Evolutionary conservation across 2,113 vertebrate species (phyloP), one percentile per base, ranked within the genome.

Genomic region (Camelus dromedarius): DNA sequence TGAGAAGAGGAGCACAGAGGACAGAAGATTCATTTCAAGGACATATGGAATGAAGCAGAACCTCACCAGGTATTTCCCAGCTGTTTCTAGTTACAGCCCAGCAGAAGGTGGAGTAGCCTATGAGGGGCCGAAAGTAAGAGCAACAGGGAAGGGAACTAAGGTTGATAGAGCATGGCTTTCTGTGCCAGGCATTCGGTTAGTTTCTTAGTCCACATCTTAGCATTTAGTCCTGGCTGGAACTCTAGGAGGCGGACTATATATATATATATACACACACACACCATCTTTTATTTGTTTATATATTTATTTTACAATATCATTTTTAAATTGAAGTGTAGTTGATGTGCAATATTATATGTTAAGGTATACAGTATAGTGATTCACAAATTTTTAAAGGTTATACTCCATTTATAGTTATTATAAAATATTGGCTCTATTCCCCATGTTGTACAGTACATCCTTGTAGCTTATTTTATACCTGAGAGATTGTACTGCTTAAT

Each of bases 61-160:
- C 76, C 19, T 42, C n/a, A 35, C 86, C 96, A 96, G 97, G 96
- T 97, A 96, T 72, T 94, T 79, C 73, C 85, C 97, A 97, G 96
- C 93, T 97, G 98, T 85, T 94, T 52, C 64, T 94, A 26, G 62
- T 96, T 97, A 97, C 1, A 56, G 11, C 46, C 35, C 64, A 75
- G 4, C 42, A 60, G 90, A 90, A 91, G 81, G 38, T 4, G 20
- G 93, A 67, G 58, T 8, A 4, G 46, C 72, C 60, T n/a, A 1
- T 19, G 9, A 30, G 18, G 96, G 48, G 56, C 79, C 60, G 8
- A 60, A 46, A 42, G 22, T 18, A 42, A 52, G 38, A 60, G n/a
- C n/a, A 24, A 42, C 22, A 35, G n/a, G 66, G 58, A 60, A 62
- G 46, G 35, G 22, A n/a, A 26, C 64, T 15, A 9, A 30, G 77